phyloP scores from a whole-genome alignment of 2,797 vertebrate species.

The Gallinago nigripennis region DNA sequence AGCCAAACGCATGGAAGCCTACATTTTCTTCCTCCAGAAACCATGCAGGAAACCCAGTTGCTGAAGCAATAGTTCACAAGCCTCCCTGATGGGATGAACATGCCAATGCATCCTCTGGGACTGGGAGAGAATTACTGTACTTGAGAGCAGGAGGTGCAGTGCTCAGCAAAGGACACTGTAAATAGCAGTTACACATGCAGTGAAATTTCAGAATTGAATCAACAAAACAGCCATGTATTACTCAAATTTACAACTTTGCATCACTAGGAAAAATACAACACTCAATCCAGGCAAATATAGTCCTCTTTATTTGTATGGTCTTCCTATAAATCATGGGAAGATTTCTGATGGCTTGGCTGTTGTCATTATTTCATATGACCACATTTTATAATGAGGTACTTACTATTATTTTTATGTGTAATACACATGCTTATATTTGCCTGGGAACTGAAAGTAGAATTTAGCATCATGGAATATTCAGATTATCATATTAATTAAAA shows the following conservation, averaged over 20 bases:
- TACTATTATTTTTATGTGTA: not conserved
- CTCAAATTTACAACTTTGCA: not conserved
- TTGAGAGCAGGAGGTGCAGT: not conserved
- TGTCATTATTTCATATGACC: not conserved
- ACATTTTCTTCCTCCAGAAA: not conserved
- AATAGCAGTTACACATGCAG: not conserved
- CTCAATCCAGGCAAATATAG: not conserved
- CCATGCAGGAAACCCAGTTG: not conserved
- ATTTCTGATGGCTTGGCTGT: not conserved
- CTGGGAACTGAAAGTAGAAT: not conserved
- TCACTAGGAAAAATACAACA: not conserved
- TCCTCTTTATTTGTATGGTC: not conserved
- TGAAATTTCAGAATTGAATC: not conserved
- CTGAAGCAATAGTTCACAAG: not conserved
- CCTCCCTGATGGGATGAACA: not conserved
- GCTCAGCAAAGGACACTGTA: not conserved
- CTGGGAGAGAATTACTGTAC: not conserved
- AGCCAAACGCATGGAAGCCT: not conserved
- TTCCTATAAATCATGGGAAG: not conserved
- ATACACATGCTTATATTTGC: not conserved
- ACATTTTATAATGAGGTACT: not conserved
- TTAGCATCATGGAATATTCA: not conserved
- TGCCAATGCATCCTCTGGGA: not conserved
- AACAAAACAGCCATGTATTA: not conserved
- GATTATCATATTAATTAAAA: conserved; percentile 59